Evolutionary conservation across 2,888 invertebrate species (phyloP).

Genomic region (Drosophila mimetica): DNA sequence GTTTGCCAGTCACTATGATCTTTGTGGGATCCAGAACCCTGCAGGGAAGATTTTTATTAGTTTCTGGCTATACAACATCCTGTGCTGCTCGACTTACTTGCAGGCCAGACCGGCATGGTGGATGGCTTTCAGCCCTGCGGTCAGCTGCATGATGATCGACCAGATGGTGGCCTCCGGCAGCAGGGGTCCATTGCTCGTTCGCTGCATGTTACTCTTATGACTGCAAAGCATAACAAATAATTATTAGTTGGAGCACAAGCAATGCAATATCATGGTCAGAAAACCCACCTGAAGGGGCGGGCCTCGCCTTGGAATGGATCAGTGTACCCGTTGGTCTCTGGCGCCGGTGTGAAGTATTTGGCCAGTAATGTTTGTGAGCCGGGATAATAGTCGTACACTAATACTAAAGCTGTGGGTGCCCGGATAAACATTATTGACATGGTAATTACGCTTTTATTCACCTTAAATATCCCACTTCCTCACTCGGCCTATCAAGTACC

Average conservation of each 20-base stretch:
- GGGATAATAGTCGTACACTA: slow-evolving; percentile 98
- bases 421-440: background rate
- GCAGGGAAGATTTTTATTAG: background rate
- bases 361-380: slow-evolving; percentile 94
- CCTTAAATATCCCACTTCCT: background rate
- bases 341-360: slow-evolving; percentile 90
- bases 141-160: slow-evolving; percentile 97
- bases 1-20: slow-evolving; percentile 91
- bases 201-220: slow-evolving; percentile 84
- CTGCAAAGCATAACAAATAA: slow-evolving; percentile 53
- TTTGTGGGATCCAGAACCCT: slow-evolving; percentile 96
- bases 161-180: slow-evolving; percentile 96
- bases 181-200: slow-evolving; percentile 88
- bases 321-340: slow-evolving; percentile 87
- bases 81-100: slow-evolving; percentile 84
- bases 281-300: slow-evolving; percentile 83
- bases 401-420: slow-evolving; percentile 92
- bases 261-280: too few species aligned
- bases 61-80: background rate
- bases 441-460: background rate
- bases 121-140: slow-evolving; percentile 95
- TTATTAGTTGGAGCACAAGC: background rate
- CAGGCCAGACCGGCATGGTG: slow-evolving; percentile 89
- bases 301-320: slow-evolving; percentile 94
- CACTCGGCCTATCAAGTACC: background rate